These are phyloP conservation scores for Drosophila tripunctata DNA, from an alignment of 2,888 invertebrate species.

Conservation along the genomic window DNA sequence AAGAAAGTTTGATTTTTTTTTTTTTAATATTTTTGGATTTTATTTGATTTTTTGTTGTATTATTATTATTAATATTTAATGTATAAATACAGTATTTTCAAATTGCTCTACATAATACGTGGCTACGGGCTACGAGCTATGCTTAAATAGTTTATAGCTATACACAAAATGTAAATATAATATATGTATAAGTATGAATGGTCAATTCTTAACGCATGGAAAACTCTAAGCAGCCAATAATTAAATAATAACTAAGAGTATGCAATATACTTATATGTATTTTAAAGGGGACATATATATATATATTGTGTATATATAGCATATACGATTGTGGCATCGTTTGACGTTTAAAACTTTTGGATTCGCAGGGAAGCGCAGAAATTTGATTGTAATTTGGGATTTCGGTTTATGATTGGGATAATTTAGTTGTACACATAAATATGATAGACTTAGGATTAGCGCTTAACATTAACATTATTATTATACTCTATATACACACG, in stretches of 20 bases:
- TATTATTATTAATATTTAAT: slow-evolving; percentile 33
- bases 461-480: slow-evolving; percentile 37
- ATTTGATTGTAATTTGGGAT: slow-evolving; percentile 18
- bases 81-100: slow-evolving; percentile 64
- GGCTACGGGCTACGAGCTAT: slow-evolving; percentile 66
- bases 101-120: slow-evolving; percentile 75
- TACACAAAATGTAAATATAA: slow-evolving; percentile 58
- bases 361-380: slow-evolving; percentile 67
- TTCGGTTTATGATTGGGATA: slow-evolving; percentile 9
- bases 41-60: slow-evolving; percentile 33
- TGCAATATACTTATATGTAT: slow-evolving; percentile 26
- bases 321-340: slow-evolving; percentile 22
- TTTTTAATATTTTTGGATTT: slow-evolving; percentile 40
- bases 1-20: slow-evolving; percentile 3
- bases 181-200: slow-evolving; percentile 29
- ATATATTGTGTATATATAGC: slow-evolving; percentile 15
- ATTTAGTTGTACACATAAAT: slow-evolving; percentile 62
- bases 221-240: slow-evolving; percentile 58
- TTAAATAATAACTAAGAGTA: slow-evolving; percentile 43
- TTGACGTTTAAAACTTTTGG: slow-evolving; percentile 64
- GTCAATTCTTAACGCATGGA: slow-evolving; percentile 54
- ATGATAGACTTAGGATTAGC: slow-evolving; percentile 47
- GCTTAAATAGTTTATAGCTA: slow-evolving; percentile 69
- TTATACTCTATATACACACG: slow-evolving; percentile 35
- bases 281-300: slow-evolving; percentile 1